Conservation (phyloP, 1,140 invertebrate genomes). For the Goniozus legneri region DNA sequence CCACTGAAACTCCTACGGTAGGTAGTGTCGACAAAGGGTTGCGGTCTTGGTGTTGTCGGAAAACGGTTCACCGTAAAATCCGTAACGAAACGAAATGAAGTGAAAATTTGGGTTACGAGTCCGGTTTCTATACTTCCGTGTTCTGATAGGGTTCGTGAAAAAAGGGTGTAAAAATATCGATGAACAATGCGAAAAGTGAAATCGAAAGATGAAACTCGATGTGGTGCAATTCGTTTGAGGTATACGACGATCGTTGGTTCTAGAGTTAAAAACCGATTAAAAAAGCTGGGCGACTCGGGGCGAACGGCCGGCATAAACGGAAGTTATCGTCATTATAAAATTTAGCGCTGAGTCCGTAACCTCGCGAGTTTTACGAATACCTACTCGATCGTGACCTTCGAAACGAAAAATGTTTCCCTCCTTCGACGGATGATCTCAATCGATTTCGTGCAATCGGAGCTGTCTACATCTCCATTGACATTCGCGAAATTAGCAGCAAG, state of each 20-base stretch:
- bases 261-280: too few species aligned
- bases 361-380: too few species aligned
- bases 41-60: conserved; percentile 38
- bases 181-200: conserved; percentile 35
- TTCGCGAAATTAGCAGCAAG: too few species aligned
- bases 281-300: conserved; percentile 8
- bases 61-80: conserved; percentile 15
- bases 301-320: conserved; percentile 8
- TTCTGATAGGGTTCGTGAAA: conserved; percentile 11
- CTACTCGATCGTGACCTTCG: too few species aligned
- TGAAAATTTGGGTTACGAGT: conserved; percentile 34
- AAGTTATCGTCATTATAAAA: conserved; percentile 15
- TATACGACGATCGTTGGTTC: conserved; percentile 6
- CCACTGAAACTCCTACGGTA: too few species aligned
- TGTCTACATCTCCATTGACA: too few species aligned
- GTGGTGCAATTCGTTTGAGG: neutral
- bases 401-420: too few species aligned
- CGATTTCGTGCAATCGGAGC: too few species aligned
- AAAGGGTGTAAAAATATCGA: conserved; percentile 12
- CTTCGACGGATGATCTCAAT: too few species aligned
- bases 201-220: conserved; percentile 13
- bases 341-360: conserved; percentile 5
- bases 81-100: neutral
- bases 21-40: too few species aligned
- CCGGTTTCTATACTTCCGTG: neutral